phyloP scores from a whole-genome alignment of 1,140 invertebrate species.

The Lepidurus couesii region DNA sequence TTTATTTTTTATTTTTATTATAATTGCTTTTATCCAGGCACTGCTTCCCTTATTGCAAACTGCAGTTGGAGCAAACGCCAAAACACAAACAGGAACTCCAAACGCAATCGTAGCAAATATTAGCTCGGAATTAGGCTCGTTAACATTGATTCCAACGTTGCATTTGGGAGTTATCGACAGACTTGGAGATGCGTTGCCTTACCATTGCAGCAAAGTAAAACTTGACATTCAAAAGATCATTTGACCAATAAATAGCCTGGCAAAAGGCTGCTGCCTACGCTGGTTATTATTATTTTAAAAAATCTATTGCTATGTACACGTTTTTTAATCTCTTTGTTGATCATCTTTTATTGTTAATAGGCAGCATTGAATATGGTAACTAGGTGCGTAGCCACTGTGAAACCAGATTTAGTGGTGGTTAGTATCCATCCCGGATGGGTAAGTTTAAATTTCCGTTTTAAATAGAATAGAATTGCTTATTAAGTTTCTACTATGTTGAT shows the following conservation, averaged over 20 bases:
- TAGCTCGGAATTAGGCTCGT: constrained; percentile 73
- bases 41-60: constrained; percentile 54
- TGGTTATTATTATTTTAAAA: no score
- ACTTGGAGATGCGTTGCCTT: constrained; percentile 28
- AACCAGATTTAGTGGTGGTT: constrained; percentile 62
- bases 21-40: constrained; percentile 4
- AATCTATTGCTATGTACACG: no score
- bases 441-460: constrained; percentile 47
- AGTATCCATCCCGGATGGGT: constrained; percentile 86
- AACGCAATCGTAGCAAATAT: constrained; percentile 75
- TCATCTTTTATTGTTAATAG: constrained; percentile 49
- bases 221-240: neutral
- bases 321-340: neutral
- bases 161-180: constrained; percentile 27
- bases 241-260: no score
- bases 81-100: constrained; percentile 45
- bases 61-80: constrained; percentile 49
- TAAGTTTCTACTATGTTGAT: neutral
- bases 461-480: neutral
- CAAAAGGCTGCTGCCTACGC: no score
- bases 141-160: constrained; percentile 42
- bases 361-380: constrained; percentile 79
- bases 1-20: no score
- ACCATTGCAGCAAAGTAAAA: constrained; percentile 33
- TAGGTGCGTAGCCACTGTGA: constrained; percentile 74